Conservation (phyloP, 1,140 invertebrate genomes). For the Euwallacea similis region DNA sequence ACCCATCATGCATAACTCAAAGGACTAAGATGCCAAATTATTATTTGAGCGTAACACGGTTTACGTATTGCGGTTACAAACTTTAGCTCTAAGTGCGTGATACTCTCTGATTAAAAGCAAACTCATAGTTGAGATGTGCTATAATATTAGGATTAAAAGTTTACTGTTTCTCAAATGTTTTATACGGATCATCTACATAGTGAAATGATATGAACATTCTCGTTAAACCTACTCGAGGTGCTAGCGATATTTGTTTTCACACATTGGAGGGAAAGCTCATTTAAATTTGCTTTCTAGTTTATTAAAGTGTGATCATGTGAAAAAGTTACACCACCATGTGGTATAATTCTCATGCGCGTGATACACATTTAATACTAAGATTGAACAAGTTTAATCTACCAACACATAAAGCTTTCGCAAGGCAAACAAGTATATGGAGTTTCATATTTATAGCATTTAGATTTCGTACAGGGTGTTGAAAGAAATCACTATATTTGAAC, state of each 20-base stretch:
- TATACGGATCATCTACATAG: background rate
- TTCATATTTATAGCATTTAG: too few relatives aligned
- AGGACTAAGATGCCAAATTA: background rate
- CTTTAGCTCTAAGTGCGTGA: background rate
- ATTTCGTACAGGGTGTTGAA: too few relatives aligned
- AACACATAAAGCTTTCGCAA: too few relatives aligned
- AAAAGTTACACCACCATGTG: background rate
- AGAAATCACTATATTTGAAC: too few relatives aligned
- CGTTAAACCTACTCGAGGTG: background rate
- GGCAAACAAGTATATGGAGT: too few relatives aligned
- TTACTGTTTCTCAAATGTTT: too few relatives aligned
- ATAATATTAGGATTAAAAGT: too few relatives aligned
- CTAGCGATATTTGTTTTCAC: background rate
- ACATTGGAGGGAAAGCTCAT: background rate
- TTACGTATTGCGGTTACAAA: background rate
- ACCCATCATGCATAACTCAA: background rate
- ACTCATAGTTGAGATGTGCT: background rate
- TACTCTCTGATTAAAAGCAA: constrained; percentile 5
- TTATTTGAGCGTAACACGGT: background rate
- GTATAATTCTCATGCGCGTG: too few relatives aligned
- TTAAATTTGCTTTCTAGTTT: constrained; percentile 4
- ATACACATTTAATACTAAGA: too few relatives aligned
- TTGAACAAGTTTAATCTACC: too few relatives aligned
- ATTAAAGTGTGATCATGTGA: background rate
- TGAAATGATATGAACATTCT: background rate